phyloP scores from a whole-genome alignment of 2,888 invertebrate genomes.

The Orthonevra nobilis region DNA sequence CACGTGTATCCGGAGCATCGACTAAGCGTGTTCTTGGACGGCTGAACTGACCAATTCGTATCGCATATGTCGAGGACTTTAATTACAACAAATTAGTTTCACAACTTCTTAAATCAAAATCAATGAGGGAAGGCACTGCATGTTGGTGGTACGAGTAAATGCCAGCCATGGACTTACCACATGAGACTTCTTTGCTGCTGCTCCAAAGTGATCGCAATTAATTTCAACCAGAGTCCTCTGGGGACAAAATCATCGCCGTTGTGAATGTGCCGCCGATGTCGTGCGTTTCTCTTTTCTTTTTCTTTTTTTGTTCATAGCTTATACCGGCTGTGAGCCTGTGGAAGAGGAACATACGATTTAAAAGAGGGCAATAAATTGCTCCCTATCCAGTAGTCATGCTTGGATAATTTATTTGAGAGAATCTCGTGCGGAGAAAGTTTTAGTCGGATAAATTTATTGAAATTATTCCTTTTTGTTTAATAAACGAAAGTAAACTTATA shows the following conservation, averaged over 20 bases:
- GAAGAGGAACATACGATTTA: slow-evolving; percentile 22
- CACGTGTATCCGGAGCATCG: slow-evolving; percentile 47
- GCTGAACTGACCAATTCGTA: slow-evolving; percentile 60
- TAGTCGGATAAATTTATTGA: neutral
- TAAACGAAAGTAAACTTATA: too few species aligned
- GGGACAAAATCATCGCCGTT: slow-evolving; percentile 57
- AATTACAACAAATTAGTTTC: slow-evolving; percentile 69
- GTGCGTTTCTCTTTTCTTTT: slow-evolving; percentile 38
- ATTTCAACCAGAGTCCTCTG: slow-evolving; percentile 61
- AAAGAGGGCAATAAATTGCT: slow-evolving; percentile 45
- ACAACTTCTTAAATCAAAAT: slow-evolving; percentile 68
- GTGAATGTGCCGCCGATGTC: slow-evolving; percentile 37
- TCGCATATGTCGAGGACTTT: slow-evolving; percentile 61
- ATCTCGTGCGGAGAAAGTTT: slow-evolving; percentile 22
- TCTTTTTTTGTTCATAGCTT: slow-evolving; percentile 2
- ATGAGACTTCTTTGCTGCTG: slow-evolving; percentile 16
- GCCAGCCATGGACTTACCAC: slow-evolving; percentile 19
- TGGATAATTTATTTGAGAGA: slow-evolving; percentile 21
- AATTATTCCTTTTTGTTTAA: neutral
- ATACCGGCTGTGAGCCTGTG: neutral
- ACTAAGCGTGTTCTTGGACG: slow-evolving; percentile 25
- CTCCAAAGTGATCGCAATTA: slow-evolving; percentile 60
- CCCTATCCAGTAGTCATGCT: slow-evolving; percentile 42
- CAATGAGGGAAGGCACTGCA: slow-evolving; percentile 47
- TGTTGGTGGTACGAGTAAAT: slow-evolving; percentile 6